These are phyloP conservation scores for Trisateles emortualis DNA, from an alignment of 2,888 invertebrate species.

Conservation along the genomic window DNA sequence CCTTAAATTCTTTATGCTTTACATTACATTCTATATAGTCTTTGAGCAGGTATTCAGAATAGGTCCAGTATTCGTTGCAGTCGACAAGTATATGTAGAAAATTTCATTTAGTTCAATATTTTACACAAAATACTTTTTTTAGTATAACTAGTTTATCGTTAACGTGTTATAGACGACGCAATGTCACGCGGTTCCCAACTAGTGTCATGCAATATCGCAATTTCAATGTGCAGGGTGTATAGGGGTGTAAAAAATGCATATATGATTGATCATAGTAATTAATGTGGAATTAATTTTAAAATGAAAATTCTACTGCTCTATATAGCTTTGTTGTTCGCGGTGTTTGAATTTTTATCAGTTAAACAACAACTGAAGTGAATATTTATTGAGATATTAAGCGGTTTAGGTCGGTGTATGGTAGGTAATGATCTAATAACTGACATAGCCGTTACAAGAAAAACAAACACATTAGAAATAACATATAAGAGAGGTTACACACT, in stretches of 20 bases:
- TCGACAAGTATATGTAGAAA: too few relatives aligned
- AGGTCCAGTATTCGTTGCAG: too few relatives aligned
- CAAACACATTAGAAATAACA: too few relatives aligned
- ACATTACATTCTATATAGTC: too few relatives aligned
- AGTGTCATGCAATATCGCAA: conserved; percentile 68
- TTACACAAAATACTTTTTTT: conserved; percentile 18
- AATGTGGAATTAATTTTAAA: conserved; percentile 29
- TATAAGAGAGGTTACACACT: too few relatives aligned
- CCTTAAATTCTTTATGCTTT: too few relatives aligned
- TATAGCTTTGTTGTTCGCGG: conserved; percentile 18
- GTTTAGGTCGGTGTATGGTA: not conserved
- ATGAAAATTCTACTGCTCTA: conserved; percentile 17
- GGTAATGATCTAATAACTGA: too few relatives aligned
- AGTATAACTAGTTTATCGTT: conserved; percentile 50
- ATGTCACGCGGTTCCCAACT: conserved; percentile 59
- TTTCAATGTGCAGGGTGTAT: conserved; percentile 51
- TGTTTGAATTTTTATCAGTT: conserved; percentile 21
- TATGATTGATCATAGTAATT: conserved; percentile 41
- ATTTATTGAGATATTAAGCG: conserved; percentile 30
- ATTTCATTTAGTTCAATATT: too few relatives aligned
- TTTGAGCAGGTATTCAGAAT: too few relatives aligned
- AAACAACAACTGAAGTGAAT: conserved; percentile 12
- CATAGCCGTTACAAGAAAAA: too few relatives aligned
- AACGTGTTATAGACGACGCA: conserved; percentile 56
- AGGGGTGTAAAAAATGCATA: conserved; percentile 33